Conservation (phyloP, 2,888 invertebrate genomes). For the Clusia tigrina region DNA sequence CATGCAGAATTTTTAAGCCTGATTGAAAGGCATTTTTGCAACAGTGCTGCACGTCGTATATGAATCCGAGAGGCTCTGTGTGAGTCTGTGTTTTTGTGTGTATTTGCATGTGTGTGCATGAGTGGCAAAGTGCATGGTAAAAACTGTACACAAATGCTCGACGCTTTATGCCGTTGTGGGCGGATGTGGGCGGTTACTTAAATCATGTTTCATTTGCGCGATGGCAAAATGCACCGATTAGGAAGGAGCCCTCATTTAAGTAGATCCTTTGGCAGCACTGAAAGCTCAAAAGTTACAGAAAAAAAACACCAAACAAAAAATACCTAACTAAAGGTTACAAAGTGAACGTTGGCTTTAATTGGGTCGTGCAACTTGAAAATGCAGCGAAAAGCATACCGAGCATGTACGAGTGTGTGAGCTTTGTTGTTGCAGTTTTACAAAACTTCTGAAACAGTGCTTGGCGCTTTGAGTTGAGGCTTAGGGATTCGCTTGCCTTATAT, state of each 20-base stretch:
- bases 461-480: background rate
- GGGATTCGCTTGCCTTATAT: background rate
- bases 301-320: no score
- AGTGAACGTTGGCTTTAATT: no score
- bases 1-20: conserved; percentile 29
- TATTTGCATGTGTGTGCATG: background rate
- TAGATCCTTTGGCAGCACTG: no score
- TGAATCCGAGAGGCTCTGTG: background rate
- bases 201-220: no score
- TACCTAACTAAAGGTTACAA: no score
- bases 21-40: conserved; percentile 34
- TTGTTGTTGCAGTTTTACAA: no score
- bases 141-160: background rate
- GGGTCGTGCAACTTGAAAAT: background rate
- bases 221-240: background rate
- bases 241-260: no score
- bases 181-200: no score
- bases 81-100: background rate
- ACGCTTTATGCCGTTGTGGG: background rate
- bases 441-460: no score
- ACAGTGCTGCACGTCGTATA: background rate
- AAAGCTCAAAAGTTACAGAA: no score
- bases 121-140: background rate
- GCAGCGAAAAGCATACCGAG: no score
- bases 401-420: no score